Evolutionary conservation across 1,140 invertebrate species (phyloP), one percentile per base, ranked within the genome.

Genomic region (Achroia grisella): DNA sequence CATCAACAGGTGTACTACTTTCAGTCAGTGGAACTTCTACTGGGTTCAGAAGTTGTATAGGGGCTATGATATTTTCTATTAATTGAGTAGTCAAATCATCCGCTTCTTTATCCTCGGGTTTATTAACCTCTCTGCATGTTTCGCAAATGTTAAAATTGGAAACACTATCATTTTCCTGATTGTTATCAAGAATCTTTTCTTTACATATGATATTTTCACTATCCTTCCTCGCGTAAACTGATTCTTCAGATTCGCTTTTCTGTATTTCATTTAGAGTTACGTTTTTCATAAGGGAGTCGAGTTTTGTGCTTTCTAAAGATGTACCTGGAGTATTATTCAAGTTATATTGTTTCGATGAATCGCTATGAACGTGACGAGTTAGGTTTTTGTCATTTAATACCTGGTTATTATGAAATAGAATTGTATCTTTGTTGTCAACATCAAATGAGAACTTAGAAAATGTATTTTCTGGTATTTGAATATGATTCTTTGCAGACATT

Each of bases 1-100:
- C 59, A 14, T 51, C 39, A 31, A 34, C 29, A 1, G 40, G 11
- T 10, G 39, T 51, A 45, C 47, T 43, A n/a, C 30, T 52, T 37
- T 59, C 68, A 4, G 59, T 49, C 8, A 74, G 28, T 9, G 62
- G 58, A 8, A 54, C 71, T 60, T 71, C 73, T 30, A 84, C 78
- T 1, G 80, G 70, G 52, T 85, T 79, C 4, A 60, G 67, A 4
- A 85, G 50, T 44, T 85, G 78, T 44, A 85, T 79, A 0, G 75
- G 77, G 0, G 81, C 62, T 28, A 64, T 81, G n/a, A 85, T 76
- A 46, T 85, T 85, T 59, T 82, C 75, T 39, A 85, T 81, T 30
- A 85, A 39, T 28, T 85, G 65, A 8, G 54, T 47, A 3, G 81
- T 85, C n/a, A 82, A 54, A 44, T 78, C 66, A 54, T 79, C 71